Conservation (phyloP, 2,797 vertebrate species). For the Eurystomus glaucurus region DNA sequence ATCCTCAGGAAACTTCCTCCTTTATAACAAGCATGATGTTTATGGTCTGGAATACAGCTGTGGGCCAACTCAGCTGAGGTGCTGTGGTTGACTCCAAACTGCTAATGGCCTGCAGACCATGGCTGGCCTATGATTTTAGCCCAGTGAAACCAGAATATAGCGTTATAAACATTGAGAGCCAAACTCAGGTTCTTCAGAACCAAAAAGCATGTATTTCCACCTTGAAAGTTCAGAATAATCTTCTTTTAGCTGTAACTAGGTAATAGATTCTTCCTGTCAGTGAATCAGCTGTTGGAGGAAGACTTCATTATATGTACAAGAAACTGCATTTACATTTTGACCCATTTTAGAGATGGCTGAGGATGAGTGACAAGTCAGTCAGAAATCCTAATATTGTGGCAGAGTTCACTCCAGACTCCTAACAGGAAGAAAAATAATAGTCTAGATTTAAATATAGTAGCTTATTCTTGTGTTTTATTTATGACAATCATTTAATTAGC, state of each 20-base stretch:
- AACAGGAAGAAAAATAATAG: neutral
- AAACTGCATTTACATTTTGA: conserved; percentile 32
- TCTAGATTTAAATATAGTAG: conserved; percentile 5
- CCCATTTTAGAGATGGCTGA: conserved; percentile 37
- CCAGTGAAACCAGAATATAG: neutral
- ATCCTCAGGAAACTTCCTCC: no score
- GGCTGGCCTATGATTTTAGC: neutral
- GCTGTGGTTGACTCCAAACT: neutral
- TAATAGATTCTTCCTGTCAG: neutral
- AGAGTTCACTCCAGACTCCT: conserved; percentile 1
- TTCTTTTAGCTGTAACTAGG: neutral
- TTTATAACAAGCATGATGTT: neutral
- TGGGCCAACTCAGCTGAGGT: neutral
- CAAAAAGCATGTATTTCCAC: neutral
- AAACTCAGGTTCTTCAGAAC: neutral
- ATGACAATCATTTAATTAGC: conserved; percentile 7
- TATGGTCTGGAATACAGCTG: neutral
- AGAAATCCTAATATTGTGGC: conserved; percentile 41
- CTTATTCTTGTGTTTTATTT: conserved; percentile 31
- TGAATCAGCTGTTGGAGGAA: conserved; percentile 15
- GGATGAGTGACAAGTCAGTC: neutral
- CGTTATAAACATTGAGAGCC: neutral
- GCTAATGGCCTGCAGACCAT: neutral
- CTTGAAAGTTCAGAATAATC: neutral
- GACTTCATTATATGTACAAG: neutral